Evolutionary conservation across 64 coral and sea anemone species (phyloP).

Genomic region (Acropora yongei): DNA sequence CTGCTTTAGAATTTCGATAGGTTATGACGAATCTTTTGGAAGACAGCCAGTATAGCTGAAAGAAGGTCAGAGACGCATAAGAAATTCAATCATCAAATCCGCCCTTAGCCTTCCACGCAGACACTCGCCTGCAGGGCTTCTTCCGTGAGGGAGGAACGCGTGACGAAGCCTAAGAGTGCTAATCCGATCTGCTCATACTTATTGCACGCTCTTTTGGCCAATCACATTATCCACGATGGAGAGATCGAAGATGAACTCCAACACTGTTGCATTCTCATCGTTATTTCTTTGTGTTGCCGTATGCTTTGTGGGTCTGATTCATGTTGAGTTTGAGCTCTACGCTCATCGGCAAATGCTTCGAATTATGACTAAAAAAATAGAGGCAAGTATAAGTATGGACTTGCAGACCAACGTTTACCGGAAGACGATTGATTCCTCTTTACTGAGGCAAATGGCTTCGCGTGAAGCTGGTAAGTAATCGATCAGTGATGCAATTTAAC

Average conservation of each 20-base stretch:
- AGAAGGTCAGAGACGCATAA: too few species aligned
- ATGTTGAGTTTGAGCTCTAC: background rate
- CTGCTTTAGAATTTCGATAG: too few species aligned
- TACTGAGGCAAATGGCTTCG: background rate
- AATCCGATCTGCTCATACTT: too few species aligned
- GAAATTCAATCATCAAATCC: too few species aligned
- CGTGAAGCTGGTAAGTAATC: background rate
- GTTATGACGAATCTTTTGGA: too few species aligned
- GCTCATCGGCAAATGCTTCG: constrained; percentile 1
- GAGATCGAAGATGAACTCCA: background rate
- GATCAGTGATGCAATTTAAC: too few species aligned
- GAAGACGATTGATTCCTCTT: background rate
- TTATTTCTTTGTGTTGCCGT: background rate
- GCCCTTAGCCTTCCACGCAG: too few species aligned
- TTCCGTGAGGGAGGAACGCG: too few species aligned
- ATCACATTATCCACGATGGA: background rate
- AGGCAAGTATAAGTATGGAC: background rate
- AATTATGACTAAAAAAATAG: background rate
- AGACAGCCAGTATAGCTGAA: too few species aligned
- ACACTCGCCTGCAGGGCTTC: too few species aligned
- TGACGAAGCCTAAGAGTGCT: too few species aligned
- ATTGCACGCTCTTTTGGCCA: too few species aligned
- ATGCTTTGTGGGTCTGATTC: constrained; percentile 1
- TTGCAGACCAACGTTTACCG: background rate
- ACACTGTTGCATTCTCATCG: background rate